Conservation (phyloP, 2,113 vertebrate genomes). For the Oxyruncus cristatus region DNA sequence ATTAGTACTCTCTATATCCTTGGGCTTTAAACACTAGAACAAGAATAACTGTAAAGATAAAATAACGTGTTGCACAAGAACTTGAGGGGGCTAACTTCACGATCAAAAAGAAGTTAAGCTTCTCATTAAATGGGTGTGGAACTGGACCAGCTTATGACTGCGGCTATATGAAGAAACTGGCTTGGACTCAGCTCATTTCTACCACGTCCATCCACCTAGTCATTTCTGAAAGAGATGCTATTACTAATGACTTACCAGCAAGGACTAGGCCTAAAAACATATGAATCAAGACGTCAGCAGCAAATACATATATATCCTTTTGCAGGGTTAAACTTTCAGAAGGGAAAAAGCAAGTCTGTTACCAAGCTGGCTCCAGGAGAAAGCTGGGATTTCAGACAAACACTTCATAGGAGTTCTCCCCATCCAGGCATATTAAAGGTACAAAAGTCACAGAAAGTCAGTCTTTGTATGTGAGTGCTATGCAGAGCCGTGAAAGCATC, state of each 20-base stretch:
- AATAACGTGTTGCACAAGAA: not conserved
- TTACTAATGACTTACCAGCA: not conserved
- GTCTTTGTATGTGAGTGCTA: rapidly evolving
- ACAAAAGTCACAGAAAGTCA: not conserved
- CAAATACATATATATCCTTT: not conserved
- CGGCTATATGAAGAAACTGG: not conserved
- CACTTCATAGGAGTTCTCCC: not conserved
- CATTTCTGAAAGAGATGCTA: not conserved
- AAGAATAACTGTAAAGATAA: not conserved
- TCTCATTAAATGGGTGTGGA: not conserved
- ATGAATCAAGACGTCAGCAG: not conserved
- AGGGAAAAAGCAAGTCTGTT: not conserved
- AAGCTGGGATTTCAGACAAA: not conserved
- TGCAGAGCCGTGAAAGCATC: not conserved
- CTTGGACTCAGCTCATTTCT: not conserved
- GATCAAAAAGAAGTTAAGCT: not conserved
- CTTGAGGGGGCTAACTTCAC: not conserved
- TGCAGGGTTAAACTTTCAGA: not conserved
- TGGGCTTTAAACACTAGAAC: not conserved
- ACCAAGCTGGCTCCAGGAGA: not conserved
- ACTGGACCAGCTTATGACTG: not conserved
- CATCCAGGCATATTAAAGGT: not conserved
- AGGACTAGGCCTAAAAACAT: not conserved
- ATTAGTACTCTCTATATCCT: not conserved
- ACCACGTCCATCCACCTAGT: not conserved